Percentiles rank a stretch among this genome's conserved stretches.
phyloP scores from a whole-genome alignment of 37 sponge, comb jelly and placozoan species.

The Hormiphora californensis region DNA sequence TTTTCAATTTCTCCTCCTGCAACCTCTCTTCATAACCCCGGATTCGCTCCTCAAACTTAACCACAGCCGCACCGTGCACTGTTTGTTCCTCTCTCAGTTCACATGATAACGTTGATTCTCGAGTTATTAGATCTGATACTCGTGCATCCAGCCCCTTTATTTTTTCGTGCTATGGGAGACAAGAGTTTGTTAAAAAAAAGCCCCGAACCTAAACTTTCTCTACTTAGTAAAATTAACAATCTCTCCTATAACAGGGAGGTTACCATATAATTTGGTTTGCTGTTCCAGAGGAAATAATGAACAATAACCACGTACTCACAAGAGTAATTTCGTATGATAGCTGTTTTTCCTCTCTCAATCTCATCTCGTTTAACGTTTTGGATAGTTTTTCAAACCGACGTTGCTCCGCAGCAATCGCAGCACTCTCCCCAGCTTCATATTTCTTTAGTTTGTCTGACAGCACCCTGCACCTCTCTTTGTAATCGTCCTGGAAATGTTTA shows the following conservation, averaged over 20 bases:
- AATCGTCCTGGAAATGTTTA: conserved; percentile 41
- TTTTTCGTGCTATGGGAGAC: not conserved
- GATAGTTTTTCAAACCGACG: not conserved
- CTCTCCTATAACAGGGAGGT: too few species aligned
- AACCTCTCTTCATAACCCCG: not conserved
- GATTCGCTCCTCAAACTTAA: not conserved
- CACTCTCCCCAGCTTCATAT: conserved; percentile 33
- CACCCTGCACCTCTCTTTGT: not conserved
- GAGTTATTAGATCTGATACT: not conserved
- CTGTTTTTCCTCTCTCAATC: not conserved
- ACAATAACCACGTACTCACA: not conserved
- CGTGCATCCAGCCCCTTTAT: not conserved
- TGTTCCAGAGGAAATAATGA: too few species aligned
- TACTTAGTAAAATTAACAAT: too few species aligned
- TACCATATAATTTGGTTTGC: too few species aligned
- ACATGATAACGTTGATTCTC: not conserved
- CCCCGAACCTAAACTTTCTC: too few species aligned
- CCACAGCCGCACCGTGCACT: not conserved
- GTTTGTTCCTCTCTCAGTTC: not conserved
- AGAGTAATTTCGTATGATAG: not conserved
- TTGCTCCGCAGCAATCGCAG: conserved; percentile 13
- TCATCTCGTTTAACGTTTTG: not conserved
- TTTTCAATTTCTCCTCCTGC: not conserved
- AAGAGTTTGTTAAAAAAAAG: too few species aligned
- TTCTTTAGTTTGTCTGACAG: not conserved